Evolutionary conservation across 2,888 invertebrate genomes (phyloP).

Genomic region (Aplocera efformata): DNA sequence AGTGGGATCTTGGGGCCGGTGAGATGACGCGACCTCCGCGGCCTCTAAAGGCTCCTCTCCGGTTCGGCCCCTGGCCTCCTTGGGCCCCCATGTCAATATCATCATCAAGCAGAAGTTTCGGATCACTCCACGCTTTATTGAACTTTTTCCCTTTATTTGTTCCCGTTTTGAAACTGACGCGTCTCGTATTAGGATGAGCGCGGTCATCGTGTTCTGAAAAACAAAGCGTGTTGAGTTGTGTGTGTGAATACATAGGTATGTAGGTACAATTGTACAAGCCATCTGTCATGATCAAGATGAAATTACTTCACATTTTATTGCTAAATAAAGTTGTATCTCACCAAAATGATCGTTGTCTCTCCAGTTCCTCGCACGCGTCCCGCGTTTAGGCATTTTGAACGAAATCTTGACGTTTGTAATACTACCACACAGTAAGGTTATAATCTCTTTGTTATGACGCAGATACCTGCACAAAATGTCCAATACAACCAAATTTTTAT

Average conservation of each 20-base stretch:
- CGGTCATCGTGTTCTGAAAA: conserved; percentile 76
- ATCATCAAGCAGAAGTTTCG: conserved; percentile 79
- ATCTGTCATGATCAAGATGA: too few relatives aligned
- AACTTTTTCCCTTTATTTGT: conserved; percentile 68
- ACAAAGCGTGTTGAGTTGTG: conserved; percentile 7
- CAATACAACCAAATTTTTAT: neutral
- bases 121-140: conserved; percentile 59
- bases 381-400: conserved; percentile 70
- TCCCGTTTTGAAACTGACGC: conserved; percentile 80
- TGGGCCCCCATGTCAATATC: conserved; percentile 82
- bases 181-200: conserved; percentile 55
- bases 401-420: conserved; percentile 5
- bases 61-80: conserved; percentile 36
- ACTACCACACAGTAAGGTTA: conserved; percentile 18
- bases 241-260: too few relatives aligned
- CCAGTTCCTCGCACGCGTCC: conserved; percentile 62
- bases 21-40: conserved; percentile 69
- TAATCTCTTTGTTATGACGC: conserved; percentile 31
- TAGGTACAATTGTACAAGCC: too few relatives aligned
- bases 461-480: conserved; percentile 13
- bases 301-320: neutral
- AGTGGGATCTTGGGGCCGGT: conserved; percentile 59
- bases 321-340: conserved; percentile 33
- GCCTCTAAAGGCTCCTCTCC: conserved; percentile 55
- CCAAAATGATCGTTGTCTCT: conserved; percentile 67